phyloP scores from a whole-genome alignment of 2,888 invertebrate genomes.

The Archips crataeganus region DNA sequence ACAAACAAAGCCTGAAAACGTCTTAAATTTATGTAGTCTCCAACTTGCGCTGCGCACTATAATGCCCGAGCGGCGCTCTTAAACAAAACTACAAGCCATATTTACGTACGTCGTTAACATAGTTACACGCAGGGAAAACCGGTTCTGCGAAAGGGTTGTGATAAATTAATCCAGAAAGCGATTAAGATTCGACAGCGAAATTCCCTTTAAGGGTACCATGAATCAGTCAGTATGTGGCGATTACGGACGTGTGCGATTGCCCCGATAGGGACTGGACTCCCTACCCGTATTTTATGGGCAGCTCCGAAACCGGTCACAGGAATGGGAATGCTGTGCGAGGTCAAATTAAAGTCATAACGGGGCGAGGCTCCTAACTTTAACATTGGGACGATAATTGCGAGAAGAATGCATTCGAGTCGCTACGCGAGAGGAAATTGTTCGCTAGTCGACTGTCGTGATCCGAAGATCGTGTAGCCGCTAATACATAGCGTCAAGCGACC shows the following conservation, averaged over 20 bases:
- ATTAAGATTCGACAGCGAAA: slow-evolving; percentile 76
- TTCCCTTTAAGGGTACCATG: slow-evolving; percentile 72
- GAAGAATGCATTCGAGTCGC: slow-evolving; percentile 67
- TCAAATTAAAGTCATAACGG: slow-evolving; percentile 79
- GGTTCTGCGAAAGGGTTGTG: slow-evolving; percentile 66
- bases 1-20: background rate
- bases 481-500: slow-evolving; percentile 36
- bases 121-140: slow-evolving; percentile 50
- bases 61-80: background rate
- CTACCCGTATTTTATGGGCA: slow-evolving; percentile 65
- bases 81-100: slow-evolving; percentile 29
- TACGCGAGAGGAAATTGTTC: slow-evolving; percentile 53
- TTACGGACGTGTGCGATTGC: slow-evolving; percentile 75
- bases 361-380: slow-evolving; percentile 56
- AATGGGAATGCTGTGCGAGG: slow-evolving; percentile 61
- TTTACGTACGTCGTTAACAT: slow-evolving; percentile 49
- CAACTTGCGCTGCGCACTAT: background rate
- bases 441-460: slow-evolving; percentile 45
- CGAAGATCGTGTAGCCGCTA: slow-evolving; percentile 44
- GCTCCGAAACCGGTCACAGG: slow-evolving; percentile 62
- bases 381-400: slow-evolving; percentile 62
- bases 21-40: slow-evolving; percentile 6
- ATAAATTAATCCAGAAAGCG: slow-evolving; percentile 77
- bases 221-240: slow-evolving; percentile 72
- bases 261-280: slow-evolving; percentile 66